phyloP scores from a whole-genome alignment of 2,113 vertebrate genomes.

The Blennius ocellaris region DNA sequence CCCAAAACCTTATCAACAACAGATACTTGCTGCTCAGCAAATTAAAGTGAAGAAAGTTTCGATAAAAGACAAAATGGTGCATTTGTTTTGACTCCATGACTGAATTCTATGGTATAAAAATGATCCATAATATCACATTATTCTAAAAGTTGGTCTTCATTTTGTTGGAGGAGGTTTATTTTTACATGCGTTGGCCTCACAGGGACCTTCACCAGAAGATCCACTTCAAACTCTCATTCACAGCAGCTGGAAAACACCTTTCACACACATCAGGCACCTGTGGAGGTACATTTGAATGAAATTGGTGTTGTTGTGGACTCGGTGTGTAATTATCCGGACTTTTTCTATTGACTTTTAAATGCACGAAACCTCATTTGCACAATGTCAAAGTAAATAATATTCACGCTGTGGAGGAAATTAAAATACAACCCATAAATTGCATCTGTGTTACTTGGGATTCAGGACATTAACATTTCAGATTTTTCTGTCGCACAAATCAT shows the following conservation, averaged over 20 bases:
- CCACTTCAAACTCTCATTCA: neutral
- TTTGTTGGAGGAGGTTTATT: neutral
- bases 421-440: conserved; percentile 61
- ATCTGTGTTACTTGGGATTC: conserved; percentile 53
- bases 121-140: too few relatives aligned
- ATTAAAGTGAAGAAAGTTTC: too few relatives aligned
- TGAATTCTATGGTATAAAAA: too few relatives aligned
- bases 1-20: too few relatives aligned
- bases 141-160: too few relatives aligned
- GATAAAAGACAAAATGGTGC: too few relatives aligned
- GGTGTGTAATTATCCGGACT: conserved; percentile 33
- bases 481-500: conserved; percentile 56
- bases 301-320: neutral
- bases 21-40: too few relatives aligned
- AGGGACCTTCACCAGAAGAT: neutral
- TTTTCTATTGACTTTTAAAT: conserved; percentile 52
- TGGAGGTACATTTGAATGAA: conserved; percentile 19
- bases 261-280: neutral
- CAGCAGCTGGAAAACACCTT: conserved; percentile 7
- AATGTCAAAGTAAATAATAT: conserved; percentile 72
- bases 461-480: conserved; percentile 70
- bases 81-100: too few relatives aligned
- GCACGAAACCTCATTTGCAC: conserved; percentile 61
- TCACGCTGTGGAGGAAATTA: conserved; percentile 55
- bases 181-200: neutral